Conservation (phyloP, 2,888 invertebrate species). For the Parelbella ahira region DNA sequence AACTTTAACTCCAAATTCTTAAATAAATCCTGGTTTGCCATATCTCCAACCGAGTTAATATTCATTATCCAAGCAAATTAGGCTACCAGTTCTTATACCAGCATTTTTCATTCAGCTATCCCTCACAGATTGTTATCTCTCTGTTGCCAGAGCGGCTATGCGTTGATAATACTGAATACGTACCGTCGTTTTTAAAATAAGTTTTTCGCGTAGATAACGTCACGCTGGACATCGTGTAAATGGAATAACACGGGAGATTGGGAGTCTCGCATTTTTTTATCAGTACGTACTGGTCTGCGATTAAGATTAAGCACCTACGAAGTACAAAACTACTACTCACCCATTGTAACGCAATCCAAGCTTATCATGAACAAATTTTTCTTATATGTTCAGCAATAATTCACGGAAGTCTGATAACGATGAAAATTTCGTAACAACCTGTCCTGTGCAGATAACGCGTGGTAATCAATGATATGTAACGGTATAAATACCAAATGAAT, state of each 20-base stretch:
- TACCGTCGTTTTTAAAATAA: conserved; percentile 71
- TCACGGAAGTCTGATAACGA: conserved; percentile 9
- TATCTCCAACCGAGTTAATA: too few species aligned
- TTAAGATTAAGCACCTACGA: too few species aligned
- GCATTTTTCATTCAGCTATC: conserved; percentile 58
- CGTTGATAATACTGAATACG: conserved; percentile 73
- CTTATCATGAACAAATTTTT: conserved; percentile 10
- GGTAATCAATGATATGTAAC: neutral
- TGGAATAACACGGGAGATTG: conserved; percentile 53
- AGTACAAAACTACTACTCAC: conserved; percentile 7
- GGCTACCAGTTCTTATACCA: conserved; percentile 57
- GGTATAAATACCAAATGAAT: too few species aligned
- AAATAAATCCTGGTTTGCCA: too few species aligned
- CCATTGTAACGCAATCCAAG: conserved; percentile 6
- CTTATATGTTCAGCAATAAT: conserved; percentile 11
- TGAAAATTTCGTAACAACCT: neutral
- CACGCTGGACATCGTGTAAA: conserved; percentile 42
- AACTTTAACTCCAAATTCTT: neutral
- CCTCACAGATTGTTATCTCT: conserved; percentile 71
- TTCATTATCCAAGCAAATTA: conserved; percentile 66
- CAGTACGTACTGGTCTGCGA: conserved; percentile 36
- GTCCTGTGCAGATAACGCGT: neutral
- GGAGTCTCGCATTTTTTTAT: conserved; percentile 49
- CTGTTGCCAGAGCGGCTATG: conserved; percentile 70
- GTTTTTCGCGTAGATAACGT: conserved; percentile 61